Evolutionary conservation across 1,140 invertebrate genomes (phyloP).

Genomic region (Drosophila watanabei): DNA sequence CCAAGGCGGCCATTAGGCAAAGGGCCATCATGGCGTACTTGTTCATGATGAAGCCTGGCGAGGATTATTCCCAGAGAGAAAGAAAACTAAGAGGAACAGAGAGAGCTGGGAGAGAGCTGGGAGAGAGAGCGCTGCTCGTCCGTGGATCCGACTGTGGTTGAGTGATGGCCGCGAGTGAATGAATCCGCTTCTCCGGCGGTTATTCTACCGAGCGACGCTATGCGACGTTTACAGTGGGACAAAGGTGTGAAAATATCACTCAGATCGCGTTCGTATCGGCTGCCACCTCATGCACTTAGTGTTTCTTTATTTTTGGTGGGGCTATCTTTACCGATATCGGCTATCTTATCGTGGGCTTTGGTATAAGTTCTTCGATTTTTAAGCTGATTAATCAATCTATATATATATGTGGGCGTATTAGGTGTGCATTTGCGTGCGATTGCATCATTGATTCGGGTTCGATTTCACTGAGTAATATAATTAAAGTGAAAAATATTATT

Average conservation of each 20-base stretch:
- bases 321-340: constrained; percentile 6
- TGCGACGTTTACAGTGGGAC: constrained; percentile 15
- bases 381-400: constrained; percentile 22
- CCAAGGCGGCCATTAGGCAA: constrained; percentile 61
- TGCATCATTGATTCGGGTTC: not conserved
- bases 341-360: constrained; percentile 24
- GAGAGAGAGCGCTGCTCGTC: not conserved
- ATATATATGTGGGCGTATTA: not conserved
- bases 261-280: not conserved
- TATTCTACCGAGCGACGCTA: constrained; percentile 1
- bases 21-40: constrained; percentile 58
- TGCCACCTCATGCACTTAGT: not conserved
- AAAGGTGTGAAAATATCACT: not conserved
- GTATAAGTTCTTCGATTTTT: constrained; percentile 13
- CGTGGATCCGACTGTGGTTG: constrained; percentile 21
- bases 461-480: not conserved
- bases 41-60: constrained; percentile 65
- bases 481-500: not conserved
- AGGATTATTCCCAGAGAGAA: not conserved
- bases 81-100: too few species aligned
- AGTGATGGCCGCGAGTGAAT: constrained; percentile 36
- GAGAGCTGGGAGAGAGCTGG: not conserved
- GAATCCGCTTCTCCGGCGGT: constrained; percentile 12
- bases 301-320: not conserved
- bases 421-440: not conserved